Evolutionary conservation across 2,888 invertebrate species (phyloP), one percentile per base, ranked within the genome.

Genomic region (Tridacna crocea): DNA sequence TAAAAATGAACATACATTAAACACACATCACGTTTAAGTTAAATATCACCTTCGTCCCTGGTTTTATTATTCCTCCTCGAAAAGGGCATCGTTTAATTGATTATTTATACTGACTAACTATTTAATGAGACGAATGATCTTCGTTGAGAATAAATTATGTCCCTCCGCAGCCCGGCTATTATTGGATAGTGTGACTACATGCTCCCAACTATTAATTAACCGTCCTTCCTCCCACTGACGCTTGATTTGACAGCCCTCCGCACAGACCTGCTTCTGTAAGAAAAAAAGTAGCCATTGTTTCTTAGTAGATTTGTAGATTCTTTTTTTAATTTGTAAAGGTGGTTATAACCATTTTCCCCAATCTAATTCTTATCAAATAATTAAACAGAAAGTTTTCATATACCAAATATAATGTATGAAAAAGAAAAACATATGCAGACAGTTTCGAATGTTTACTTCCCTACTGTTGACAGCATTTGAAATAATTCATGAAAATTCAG

Each of bases 71-170:
- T 80, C 60, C 46, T 48, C 66, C 77, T 63, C 65, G 65, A 72
- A 72, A 82, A 81, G 83, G 72, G 77, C 81, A 81, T 77, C 82
- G 80, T 85, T 83, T 85, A 85, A 85, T 85, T 85, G 85, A 85
- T 81, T 85, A 83, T 85, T 83, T 85, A 85, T 83, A 79, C 79
- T 68, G 72, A 77, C 85, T 81, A 83, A 83, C 80, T 72, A 78
- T 82, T 83, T 82, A 74, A 80, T 85, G 78, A 72, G 72, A 46
- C 26, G 51, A 80, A 77, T 70, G 80, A 82, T 80, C 72, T 72
- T 75, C 85, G 76, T 75, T 66, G 46, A 26, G 78, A 60, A 72
- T 68, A 80, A 85, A 80, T 85, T 85, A 82, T 80, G 77, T 72
- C 72, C 75, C 75, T 65, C 60, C 72, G 46, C 60, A 82, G 80